Base-by-base conservation (phyloP, 2,888 invertebrate genomes). In the Tachina lurida region DNA sequence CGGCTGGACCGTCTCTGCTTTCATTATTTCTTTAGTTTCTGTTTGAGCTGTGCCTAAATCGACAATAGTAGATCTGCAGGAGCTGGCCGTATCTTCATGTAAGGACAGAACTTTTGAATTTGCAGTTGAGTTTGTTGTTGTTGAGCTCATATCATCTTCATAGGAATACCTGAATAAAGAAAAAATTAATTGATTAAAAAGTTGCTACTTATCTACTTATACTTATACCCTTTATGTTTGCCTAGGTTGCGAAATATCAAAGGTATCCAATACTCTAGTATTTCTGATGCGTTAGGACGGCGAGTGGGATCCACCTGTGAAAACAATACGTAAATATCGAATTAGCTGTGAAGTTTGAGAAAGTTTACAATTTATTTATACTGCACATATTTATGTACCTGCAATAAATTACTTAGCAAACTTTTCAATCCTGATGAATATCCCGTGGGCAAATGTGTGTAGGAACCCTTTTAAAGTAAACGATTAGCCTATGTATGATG, bases 391-490 rank as follows among this genome's bases (percentile, higher is more conserved):
- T 22, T 0, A 67, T 22, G 63, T 79, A 91, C 92, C 89, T 95
- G 95, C 19, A 96, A 92, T 89, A 96, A 93, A 87, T 94, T 94
- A 87, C 93, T 93, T 39, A 96, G 93, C 5, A 96, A 91, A 84
- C 95, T 93, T 87, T 94, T 94, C 87, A 96, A 93, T 41, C 94
- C 94, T 12, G 94, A 93, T 4, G 95, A 95, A 91, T 96, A 96
- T 68, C 94, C 94, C 5, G 94, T 93, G 13, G 95, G 95, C 58
- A 96, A 93, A 1, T 95, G 94, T 19, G 95, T 94, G 92, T 95
- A 96, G 68, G 95, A 94, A 56, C 95, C 95, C 95, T 95, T 86
- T 41, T 88, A 90, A 65, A 2, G 43, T 60, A 70, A 43, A 12
- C 45, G 54, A 43, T 54, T 45, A 43, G 7, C 31, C 0, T 43